Percentiles rank a stretch among this genome's conserved stretches.
Evolutionary conservation across 2,888 invertebrate species (phyloP).

Genomic region (Rhyacophila evoluta): DNA sequence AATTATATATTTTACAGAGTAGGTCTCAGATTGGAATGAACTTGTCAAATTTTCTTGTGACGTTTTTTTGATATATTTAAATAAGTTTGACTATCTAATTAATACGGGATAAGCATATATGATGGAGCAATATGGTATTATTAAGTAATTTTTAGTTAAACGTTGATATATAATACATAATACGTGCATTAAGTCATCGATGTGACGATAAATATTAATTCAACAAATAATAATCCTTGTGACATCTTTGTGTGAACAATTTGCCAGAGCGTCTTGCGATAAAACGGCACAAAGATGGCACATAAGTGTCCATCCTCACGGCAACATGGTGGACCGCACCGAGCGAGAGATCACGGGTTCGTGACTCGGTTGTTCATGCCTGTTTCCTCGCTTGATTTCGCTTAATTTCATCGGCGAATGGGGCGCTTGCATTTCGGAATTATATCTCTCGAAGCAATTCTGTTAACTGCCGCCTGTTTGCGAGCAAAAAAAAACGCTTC

Average conservation of each 20-base stretch:
- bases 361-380: background rate
- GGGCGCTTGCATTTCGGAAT: constrained; percentile 26
- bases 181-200: too few species aligned
- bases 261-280: background rate
- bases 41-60: too few species aligned
- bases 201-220: too few species aligned
- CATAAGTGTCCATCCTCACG: constrained; percentile 1
- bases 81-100: too few species aligned
- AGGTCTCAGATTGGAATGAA: too few species aligned
- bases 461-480: constrained; percentile 10
- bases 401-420: constrained; percentile 25
- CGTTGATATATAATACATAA: too few species aligned
- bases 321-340: background rate
- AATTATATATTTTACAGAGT: too few species aligned
- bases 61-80: too few species aligned
- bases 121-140: too few species aligned
- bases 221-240: background rate
- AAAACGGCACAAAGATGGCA: background rate
- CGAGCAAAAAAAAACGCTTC: background rate
- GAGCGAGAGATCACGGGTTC: constrained; percentile 10
- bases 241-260: background rate
- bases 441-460: constrained; percentile 23
- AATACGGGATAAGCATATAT: too few species aligned
- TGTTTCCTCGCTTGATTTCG: background rate
- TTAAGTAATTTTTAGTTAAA: too few species aligned